phyloP scores from a whole-genome alignment of 2,113 vertebrate genomes.

The Neogale vison region DNA sequence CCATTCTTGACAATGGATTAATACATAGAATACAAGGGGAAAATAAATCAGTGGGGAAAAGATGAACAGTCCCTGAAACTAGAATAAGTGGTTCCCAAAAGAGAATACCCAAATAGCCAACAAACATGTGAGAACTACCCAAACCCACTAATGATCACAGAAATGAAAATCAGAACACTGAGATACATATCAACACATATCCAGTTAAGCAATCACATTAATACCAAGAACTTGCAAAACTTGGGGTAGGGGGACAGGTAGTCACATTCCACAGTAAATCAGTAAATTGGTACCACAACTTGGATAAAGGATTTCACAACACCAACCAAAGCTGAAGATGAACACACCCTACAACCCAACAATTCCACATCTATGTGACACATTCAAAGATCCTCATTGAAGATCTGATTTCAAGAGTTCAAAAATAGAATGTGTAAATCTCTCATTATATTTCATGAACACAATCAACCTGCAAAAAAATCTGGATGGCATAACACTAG shows the following conservation, averaged over 20 bases:
- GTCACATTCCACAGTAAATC: background rate
- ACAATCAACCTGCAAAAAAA: background rate
- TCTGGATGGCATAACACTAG: accelerated
- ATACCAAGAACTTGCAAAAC: background rate
- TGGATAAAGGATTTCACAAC: background rate
- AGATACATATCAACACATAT: background rate
- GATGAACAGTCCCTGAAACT: background rate
- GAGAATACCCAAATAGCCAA: background rate
- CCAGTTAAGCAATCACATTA: background rate
- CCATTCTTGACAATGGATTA: background rate
- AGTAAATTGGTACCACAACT: background rate
- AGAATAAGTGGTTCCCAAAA: background rate
- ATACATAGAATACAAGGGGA: background rate
- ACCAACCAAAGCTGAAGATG: background rate
- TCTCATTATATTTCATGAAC: background rate
- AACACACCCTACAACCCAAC: too few relatives aligned
- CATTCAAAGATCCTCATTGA: background rate
- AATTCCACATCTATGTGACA: too few relatives aligned
- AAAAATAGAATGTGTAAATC: background rate
- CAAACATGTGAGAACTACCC: background rate
- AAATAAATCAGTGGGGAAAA: background rate
- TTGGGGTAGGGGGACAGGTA: background rate
- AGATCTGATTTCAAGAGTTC: background rate
- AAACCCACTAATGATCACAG: background rate
- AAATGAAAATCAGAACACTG: background rate